Conservation (phyloP, 2,113 vertebrate species). For the Anolis carolinensis region DNA sequence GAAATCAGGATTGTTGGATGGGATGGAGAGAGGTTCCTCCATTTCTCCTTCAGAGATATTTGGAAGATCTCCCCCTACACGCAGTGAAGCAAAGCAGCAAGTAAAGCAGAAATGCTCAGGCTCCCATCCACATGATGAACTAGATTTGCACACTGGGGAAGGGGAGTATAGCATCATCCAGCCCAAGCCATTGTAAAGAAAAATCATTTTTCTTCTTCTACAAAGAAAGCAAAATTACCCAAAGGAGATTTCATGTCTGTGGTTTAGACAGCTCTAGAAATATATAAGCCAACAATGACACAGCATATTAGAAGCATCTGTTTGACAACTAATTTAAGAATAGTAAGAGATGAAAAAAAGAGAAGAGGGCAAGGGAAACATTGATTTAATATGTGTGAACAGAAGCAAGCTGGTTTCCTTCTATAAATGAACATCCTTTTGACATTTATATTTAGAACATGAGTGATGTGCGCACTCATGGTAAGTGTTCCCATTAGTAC, state of each 20-base stretch:
- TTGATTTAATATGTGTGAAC: neutral
- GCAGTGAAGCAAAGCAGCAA: neutral
- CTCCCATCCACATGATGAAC: neutral
- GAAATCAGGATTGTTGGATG: too few species aligned
- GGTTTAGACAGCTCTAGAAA: neutral
- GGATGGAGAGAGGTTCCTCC: neutral
- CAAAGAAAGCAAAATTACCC: neutral
- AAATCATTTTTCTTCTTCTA: neutral
- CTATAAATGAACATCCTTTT: slow-evolving; percentile 31
- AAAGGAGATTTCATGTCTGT: neutral
- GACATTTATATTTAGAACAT: slow-evolving; percentile 50
- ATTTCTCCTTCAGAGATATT: neutral
- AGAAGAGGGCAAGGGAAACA: slow-evolving; percentile 1
- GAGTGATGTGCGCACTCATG: neutral
- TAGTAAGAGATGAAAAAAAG: neutral
- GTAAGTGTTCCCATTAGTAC: slow-evolving; percentile 52
- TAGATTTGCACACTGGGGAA: neutral
- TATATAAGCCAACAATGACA: neutral
- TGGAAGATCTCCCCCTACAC: neutral
- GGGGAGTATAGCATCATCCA: neutral
- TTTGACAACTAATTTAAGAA: slow-evolving; percentile 2
- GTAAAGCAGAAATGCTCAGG: neutral
- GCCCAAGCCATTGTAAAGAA: neutral
- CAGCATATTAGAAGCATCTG: neutral
- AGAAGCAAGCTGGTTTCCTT: neutral